phyloP scores from a whole-genome alignment of 35 echinoderm and acorn worm species.

The Antedon bifida region DNA sequence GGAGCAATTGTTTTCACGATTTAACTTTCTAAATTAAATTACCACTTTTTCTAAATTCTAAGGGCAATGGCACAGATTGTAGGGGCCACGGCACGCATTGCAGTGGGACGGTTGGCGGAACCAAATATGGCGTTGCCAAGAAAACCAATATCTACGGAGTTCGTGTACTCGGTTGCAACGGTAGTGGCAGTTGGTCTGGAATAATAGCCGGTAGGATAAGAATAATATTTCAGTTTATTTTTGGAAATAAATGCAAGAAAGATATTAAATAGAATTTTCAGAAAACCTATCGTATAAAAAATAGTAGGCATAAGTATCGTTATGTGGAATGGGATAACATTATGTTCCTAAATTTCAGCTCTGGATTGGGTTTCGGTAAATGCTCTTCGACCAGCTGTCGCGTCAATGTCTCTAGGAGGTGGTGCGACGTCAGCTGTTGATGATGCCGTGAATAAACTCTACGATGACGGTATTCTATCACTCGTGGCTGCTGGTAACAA shows the following conservation, averaged over 20 bases:
- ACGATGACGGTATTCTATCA: conserved; percentile 30
- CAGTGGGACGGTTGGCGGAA: conserved; percentile 46
- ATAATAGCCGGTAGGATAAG: conserved; percentile 49
- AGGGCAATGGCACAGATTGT: conserved; percentile 50
- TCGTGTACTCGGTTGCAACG: conserved; percentile 47
- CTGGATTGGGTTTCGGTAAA: conserved; percentile 67
- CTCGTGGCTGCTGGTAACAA: conserved; percentile 60
- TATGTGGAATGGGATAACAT: not conserved
- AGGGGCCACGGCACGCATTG: conserved; percentile 78
- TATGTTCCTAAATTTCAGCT: conserved; percentile 11
- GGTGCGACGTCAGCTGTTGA: conserved; percentile 53
- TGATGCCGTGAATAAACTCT: conserved; percentile 25
- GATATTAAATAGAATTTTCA: too few relatives aligned
- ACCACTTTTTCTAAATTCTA: not conserved
- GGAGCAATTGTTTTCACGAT: too few relatives aligned
- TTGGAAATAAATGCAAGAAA: not conserved
- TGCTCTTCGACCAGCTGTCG: conserved; percentile 48
- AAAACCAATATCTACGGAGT: conserved; percentile 52
- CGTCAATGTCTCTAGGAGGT: conserved; percentile 80
- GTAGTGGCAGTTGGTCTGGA: conserved; percentile 43
- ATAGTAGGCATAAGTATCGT: too few relatives aligned
- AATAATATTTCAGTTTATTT: not conserved
- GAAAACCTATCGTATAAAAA: too few relatives aligned
- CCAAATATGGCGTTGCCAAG: conserved; percentile 44
- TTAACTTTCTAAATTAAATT: too few relatives aligned